Base-by-base conservation (phyloP, 2,113 vertebrate species). In the Echinops telfairi region DNA sequence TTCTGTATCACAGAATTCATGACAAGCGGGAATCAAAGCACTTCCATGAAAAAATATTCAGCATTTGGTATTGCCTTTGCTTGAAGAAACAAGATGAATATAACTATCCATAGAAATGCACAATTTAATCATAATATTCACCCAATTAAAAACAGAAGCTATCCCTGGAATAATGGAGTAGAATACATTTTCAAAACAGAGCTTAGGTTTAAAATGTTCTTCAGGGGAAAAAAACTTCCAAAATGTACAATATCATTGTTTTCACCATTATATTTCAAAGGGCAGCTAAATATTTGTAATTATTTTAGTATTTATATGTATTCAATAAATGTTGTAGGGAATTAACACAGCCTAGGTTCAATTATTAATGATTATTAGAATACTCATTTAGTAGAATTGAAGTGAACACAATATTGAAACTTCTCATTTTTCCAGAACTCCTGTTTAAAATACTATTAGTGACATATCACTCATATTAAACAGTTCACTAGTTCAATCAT, bases 41-140 rank as follows among this genome's bases (percentile, higher is more conserved):
- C 75, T 71, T 66, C 57, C 27, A 58, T 88, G 57, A 86, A 97
- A 53, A 96, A 90, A 27, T 19, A 92, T 71, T 0, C 27, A 86
- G 80, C 22, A 83, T 71, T 81, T 92, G 88, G 33, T 43, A 19
- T 82, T 91, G 4, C 12, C 85, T 93, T 84, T 95, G 86, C 94
- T 77, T 78, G 70, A 0, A 47, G 3, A 88, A 90, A 89, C 12
- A 86, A 53, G 15, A 14, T 96, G n/a, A 94, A 83, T 92, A 19
- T 4, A 57, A 73, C 62, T 90, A 60, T 95, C 38, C 91, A 87
- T 5, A 95, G 53, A 91, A 79, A 94, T 53, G 0, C 64, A 15
- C 29, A 88, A 57, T 94, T 92, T 83, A 22, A 91, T 77, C 60
- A 86, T 29, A 87, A 22, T 66, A 88, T 92, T 71, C 40, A 88